Base-by-base conservation (phyloP, 2,113 vertebrate species). In the Mionectes macconnelli region DNA sequence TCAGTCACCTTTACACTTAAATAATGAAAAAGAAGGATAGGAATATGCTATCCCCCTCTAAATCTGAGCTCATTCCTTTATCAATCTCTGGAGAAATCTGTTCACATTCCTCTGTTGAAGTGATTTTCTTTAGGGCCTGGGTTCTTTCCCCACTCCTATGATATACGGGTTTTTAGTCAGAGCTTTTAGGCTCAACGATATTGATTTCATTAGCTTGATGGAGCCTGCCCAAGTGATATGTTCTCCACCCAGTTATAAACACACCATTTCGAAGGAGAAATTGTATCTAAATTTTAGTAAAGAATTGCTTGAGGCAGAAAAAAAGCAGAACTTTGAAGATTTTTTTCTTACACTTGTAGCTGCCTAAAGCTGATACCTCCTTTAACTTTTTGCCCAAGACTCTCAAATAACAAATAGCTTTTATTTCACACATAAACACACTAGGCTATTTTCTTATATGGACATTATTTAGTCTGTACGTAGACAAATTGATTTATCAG, bases 161-260 rank as follows among this genome's bases (percentile, higher is more conserved):
- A 84, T 67, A 27, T 81, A 82, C 12, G 79, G 24, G 62, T 60
- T 95, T 94, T 95, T 78, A 94, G 80, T 35, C 30, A 78, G 56
- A 81, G 66, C 60, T 97, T 89, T 94, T 84, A 89, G 40, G 30
- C 24, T 49, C 87, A 87, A 91, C 75, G 14, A 27, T 84, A 94
- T 81, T 88, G 70, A 92, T 96, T 78, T 75, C 33, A 72, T 8
- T 69, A 37, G 69, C 76, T 17, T 63, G 80, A 68, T 23, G 60
- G 60, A 75, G 42, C 13, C 56, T 81, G 27, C 24, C 30, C 35
- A 90, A 90, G 60, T 3, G 7, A 35, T 66, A 37, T 6, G 10
- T 60, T 84, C 64, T 92, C 28, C 47, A 72, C 17, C 22, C 17
- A 44, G 8, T 59, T 78, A 40, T 22, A 81, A 90, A 52, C 20